These are phyloP conservation scores for Toxostoma redivivum DNA, from an alignment of 2,113 vertebrate species.

Conservation along the genomic window DNA sequence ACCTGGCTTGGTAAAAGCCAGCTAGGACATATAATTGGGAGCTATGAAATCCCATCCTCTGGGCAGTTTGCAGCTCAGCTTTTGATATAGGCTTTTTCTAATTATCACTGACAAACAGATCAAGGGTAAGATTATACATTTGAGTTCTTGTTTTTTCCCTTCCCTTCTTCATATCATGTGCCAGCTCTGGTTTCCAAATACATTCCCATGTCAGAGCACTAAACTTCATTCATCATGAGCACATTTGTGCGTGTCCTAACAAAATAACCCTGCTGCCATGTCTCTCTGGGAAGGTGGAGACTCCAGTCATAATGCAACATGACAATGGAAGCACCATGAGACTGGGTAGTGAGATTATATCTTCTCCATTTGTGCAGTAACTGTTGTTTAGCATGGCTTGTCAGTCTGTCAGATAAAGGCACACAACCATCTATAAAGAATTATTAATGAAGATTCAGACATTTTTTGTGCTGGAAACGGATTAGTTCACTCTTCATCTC, in stretches of 20 bases:
- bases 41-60: slow-evolving; percentile 3
- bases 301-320: slow-evolving; percentile 55
- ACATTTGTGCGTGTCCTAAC: slow-evolving; percentile 30
- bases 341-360: slow-evolving; percentile 63
- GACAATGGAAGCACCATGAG: slow-evolving; percentile 66
- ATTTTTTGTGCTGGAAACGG: slow-evolving; percentile 65
- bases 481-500: slow-evolving; percentile 73
- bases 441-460: slow-evolving; percentile 74
- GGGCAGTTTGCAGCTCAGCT: background rate
- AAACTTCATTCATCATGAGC: slow-evolving; percentile 24
- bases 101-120: slow-evolving; percentile 52
- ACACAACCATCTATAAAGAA: slow-evolving; percentile 59
- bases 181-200: slow-evolving; percentile 34
- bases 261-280: slow-evolving; percentile 9
- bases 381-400: slow-evolving; percentile 71
- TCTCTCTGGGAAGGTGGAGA: slow-evolving; percentile 45
- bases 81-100: slow-evolving; percentile 43
- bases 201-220: slow-evolving; percentile 27
- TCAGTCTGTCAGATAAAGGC: slow-evolving; percentile 73
- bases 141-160: slow-evolving; percentile 4
- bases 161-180: slow-evolving; percentile 3
- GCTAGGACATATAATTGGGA: background rate
- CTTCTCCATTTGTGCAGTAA: slow-evolving; percentile 65
- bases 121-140: background rate
- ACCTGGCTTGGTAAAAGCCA: background rate